Conservation (phyloP, 2,888 invertebrate genomes). For the Acronicta leporina region DNA sequence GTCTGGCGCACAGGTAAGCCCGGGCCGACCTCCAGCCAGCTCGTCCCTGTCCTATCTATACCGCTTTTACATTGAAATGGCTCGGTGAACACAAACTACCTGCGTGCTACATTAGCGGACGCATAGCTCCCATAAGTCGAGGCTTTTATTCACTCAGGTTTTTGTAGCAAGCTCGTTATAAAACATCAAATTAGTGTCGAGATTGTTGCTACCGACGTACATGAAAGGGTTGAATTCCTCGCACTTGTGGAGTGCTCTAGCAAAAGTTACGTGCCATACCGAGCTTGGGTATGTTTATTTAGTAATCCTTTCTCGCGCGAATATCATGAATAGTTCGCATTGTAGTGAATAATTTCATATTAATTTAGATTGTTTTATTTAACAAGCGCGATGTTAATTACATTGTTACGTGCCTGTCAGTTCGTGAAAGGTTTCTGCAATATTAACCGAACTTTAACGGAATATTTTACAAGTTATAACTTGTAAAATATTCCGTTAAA, state of each 20-base stretch:
- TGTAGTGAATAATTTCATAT: constrained; percentile 62
- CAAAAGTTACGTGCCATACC: constrained; percentile 62
- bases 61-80: constrained; percentile 81
- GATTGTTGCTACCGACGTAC: constrained; percentile 30
- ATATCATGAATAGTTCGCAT: constrained; percentile 68
- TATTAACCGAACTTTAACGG: too few species aligned
- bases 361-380: constrained; percentile 66
- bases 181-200: constrained; percentile 39
- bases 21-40: constrained; percentile 81
- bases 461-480: too few species aligned
- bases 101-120: constrained; percentile 77
- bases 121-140: constrained; percentile 60
- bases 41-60: constrained; percentile 78
- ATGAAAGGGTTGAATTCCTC: constrained; percentile 60
- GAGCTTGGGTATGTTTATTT: constrained; percentile 66
- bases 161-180: constrained; percentile 45
- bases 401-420: constrained; percentile 53
- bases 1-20: constrained; percentile 85
- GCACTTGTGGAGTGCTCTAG: constrained; percentile 56
- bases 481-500: constrained; percentile 15
- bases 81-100: constrained; percentile 80
- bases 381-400: constrained; percentile 63
- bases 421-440: constrained; percentile 39
- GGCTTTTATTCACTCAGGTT: constrained; percentile 58
- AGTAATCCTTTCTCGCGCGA: constrained; percentile 54